These are phyloP conservation scores for Hypomecis atomaria DNA, from an alignment of 2,888 invertebrate species.

Conservation along the genomic window DNA sequence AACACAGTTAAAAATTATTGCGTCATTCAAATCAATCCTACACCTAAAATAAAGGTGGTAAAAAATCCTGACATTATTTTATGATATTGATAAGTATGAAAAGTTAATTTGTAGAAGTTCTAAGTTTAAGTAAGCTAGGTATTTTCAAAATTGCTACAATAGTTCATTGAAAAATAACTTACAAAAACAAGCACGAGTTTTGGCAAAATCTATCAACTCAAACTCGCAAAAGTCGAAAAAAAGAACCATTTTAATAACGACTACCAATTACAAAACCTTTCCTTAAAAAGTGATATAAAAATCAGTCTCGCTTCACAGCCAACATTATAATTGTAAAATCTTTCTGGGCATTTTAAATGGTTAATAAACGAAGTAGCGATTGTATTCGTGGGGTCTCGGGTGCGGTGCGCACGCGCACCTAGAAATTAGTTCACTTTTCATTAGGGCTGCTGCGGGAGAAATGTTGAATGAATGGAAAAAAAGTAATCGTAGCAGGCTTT, in stretches of 20 bases:
- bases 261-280: conserved; percentile 17
- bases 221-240: conserved; percentile 1
- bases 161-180: too few species aligned
- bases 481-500: neutral
- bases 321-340: conserved; percentile 33
- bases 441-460: conserved; percentile 45
- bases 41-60: too few species aligned
- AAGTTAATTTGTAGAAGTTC: too few species aligned
- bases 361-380: conserved; percentile 44
- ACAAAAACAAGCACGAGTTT: neutral
- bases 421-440: conserved; percentile 66
- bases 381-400: conserved; percentile 42
- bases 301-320: conserved; percentile 31
- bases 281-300: conserved; percentile 28
- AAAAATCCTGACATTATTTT: too few species aligned
- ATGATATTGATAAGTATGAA: too few species aligned
- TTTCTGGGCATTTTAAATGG: conserved; percentile 38
- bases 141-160: too few species aligned
- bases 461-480: neutral
- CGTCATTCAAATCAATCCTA: too few species aligned
- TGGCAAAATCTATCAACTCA: neutral
- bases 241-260: neutral
- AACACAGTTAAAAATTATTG: too few species aligned
- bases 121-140: too few species aligned
- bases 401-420: conserved; percentile 59